Evolutionary conservation across 1,140 invertebrate species (phyloP), one percentile per base, ranked within the genome.

Genomic region (Scaptodrosophila lebanonensis): DNA sequence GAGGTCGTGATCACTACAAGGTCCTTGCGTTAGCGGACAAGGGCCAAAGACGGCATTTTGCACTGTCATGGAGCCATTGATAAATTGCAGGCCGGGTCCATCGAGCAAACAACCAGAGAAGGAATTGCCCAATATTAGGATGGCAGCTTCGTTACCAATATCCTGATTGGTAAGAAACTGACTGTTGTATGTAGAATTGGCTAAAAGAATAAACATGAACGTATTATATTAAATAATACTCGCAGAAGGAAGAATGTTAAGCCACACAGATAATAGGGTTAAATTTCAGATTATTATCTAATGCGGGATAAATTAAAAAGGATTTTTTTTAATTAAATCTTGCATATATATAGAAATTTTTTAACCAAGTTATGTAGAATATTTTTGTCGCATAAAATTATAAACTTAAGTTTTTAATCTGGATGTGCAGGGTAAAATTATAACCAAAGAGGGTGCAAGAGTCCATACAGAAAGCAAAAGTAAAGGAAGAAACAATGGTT

Each of bases 21-120:
- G 89, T 70, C 91, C 90, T 2, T 88, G 89, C 7, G 91, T 89
- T 32, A 93, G 87, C 0, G 94, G 93, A 85, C 95, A 96, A 6
- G 88, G 76, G 6, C 92, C 93, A 85, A 95, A 94, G 4, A 90
- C 82, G 2, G 93, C 93, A 73, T 92, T 93, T 66, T 90, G 89
- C 18, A 90, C 88, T 40, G 89, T 86, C 20, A 91, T 88, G 30
- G 90, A 85, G 33, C 89, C 89, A 9, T 90, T 87, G 73, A 94
- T 92, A 82, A 96, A 94, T 56, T 93, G 90, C 12, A 96, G 89
- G 44, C 93, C 92, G 3, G 94, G 94, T 9, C 95, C 95, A 89
- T 95, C 93, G 49, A 94, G 89, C 18, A 96, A 90, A 83, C 95
- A 96, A 47, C 95, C 95, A 66, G 90, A 91, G 88, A 95, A 95